Evolutionary conservation across 2,113 vertebrate species (phyloP).

Genomic region (Hemichromis elongatus): DNA sequence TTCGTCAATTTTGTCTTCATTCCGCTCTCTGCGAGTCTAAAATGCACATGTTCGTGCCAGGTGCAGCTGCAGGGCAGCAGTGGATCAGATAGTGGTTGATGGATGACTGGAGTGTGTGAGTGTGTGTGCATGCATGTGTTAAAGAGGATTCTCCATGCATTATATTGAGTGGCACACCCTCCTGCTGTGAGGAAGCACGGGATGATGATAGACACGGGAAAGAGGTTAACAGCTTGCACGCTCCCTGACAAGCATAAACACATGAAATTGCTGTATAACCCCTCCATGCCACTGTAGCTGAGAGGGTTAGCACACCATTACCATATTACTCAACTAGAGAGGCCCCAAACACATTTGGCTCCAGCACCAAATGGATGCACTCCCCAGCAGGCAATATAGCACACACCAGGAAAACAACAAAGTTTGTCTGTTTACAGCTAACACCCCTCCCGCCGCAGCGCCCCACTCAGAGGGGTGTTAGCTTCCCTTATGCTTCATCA

Average conservation of each 20-base stretch:
- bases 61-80: conserved; percentile 34
- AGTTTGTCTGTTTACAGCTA: conserved; percentile 48
- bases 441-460: conserved; percentile 24
- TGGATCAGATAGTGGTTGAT: conserved; percentile 42
- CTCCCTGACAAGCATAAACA: neutral
- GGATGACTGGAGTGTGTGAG: conserved; percentile 4
- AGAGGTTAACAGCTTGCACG: conserved; percentile 37
- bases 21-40: neutral
- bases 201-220: conserved; percentile 23
- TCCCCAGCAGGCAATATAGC: conserved; percentile 4
- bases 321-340: conserved; percentile 20
- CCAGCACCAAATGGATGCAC: conserved; percentile 43
- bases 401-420: conserved; percentile 29
- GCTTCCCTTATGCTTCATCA: neutral
- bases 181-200: conserved; percentile 18
- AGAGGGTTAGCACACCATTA: conserved; percentile 22
- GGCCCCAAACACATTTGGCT: conserved; percentile 44
- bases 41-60: conserved; percentile 29
- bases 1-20: conserved; percentile 16
- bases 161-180: conserved; percentile 15
- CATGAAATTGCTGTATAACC: neutral
- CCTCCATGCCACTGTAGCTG: neutral
- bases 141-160: conserved; percentile 35
- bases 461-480: conserved; percentile 22
- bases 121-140: neutral